A percentile compares a stretch with the other conserved stretches of the same genome.
phyloP scores from a whole-genome alignment of 2,113 vertebrate species.

The Orycteropus afer region DNA sequence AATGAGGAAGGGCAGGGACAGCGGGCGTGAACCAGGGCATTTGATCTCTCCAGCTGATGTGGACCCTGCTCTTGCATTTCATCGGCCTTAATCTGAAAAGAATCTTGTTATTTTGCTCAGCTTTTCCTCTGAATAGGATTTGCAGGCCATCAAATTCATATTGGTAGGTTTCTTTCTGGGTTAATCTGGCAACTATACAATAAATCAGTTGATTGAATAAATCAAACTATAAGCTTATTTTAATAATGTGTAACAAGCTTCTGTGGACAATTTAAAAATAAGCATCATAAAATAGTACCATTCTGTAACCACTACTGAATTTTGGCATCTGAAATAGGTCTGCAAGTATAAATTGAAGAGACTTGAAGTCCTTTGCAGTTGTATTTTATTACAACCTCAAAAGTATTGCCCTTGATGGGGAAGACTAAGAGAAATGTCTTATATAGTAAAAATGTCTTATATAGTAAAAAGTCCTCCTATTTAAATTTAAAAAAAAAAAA shows the following conservation, averaged over 20 bases:
- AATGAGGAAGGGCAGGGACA: background rate
- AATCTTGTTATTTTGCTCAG: background rate
- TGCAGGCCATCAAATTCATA: conserved; percentile 25
- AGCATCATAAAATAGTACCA: background rate
- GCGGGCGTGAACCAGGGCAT: background rate
- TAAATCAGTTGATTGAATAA: conserved; percentile 12
- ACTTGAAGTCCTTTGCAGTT: background rate
- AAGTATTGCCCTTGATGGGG: background rate
- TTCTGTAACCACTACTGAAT: background rate
- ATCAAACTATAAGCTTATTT: conserved; percentile 43
- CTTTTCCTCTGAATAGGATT: background rate
- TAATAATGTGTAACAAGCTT: conserved; percentile 14
- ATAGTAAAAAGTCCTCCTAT: background rate
- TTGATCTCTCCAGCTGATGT: background rate
- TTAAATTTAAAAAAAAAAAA: too few species aligned
- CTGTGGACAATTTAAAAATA: conserved; percentile 39
- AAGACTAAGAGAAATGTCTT: background rate
- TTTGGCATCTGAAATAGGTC: conserved; percentile 50
- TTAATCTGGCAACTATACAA: background rate
- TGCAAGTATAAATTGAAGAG: conserved; percentile 34
- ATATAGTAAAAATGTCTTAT: background rate
- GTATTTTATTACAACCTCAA: background rate
- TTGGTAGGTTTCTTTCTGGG: background rate
- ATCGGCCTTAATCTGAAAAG: background rate
- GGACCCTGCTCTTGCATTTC: background rate